Evolutionary conservation across 1,140 invertebrate species (phyloP).

Genomic region (Phthorimaea operculella): DNA sequence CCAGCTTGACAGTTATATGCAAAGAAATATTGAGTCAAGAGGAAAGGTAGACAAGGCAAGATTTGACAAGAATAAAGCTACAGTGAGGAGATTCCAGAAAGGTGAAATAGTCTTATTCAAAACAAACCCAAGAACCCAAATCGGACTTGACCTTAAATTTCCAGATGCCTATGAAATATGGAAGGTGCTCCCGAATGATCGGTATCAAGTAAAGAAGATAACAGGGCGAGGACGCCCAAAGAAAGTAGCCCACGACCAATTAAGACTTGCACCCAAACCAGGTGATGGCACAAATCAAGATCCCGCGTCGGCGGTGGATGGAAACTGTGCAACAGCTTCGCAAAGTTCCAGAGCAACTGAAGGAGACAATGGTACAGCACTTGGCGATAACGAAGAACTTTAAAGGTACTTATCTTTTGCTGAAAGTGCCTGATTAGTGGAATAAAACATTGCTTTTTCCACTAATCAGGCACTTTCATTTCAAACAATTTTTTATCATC

Average conservation of each 20-base stretch:
- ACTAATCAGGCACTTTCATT: too few relatives aligned
- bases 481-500: too few relatives aligned
- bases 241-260: conserved; percentile 9
- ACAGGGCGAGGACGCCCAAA: conserved; percentile 5
- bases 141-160: conserved; percentile 8
- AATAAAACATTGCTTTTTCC: too few relatives aligned
- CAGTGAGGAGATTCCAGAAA: conserved; percentile 6
- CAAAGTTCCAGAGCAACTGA: too few relatives aligned
- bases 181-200: conserved; percentile 8
- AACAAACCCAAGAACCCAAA: conserved; percentile 6
- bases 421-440: too few relatives aligned
- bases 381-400: too few relatives aligned
- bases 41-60: conserved; percentile 5
- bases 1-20: not conserved
- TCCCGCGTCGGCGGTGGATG: too few relatives aligned
- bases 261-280: conserved; percentile 4
- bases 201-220: conserved; percentile 5
- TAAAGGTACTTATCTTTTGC: conserved; percentile 1
- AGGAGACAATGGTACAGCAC: too few relatives aligned
- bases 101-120: conserved; percentile 10
- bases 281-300: too few relatives aligned
- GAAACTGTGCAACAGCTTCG: too few relatives aligned
- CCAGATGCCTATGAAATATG: conserved; percentile 9
- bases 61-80: conserved; percentile 7
- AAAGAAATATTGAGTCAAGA: not conserved